A percentile compares a stretch with the other conserved stretches of the same genome.
These are phyloP conservation scores for Diarsia mendica DNA, from an alignment of 2,888 invertebrate genomes.

Conservation along the genomic window DNA sequence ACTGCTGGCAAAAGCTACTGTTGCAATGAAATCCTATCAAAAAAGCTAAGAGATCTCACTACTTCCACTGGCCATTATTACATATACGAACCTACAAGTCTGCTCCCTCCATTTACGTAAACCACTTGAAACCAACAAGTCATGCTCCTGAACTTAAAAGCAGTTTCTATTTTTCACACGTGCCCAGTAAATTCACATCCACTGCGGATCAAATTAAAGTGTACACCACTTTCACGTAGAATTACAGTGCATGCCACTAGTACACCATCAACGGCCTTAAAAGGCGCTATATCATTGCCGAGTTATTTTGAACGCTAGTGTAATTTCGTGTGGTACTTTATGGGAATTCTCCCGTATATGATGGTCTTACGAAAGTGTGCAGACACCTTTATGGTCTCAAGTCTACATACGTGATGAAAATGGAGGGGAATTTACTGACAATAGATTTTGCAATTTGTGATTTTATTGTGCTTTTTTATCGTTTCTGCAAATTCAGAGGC, in stretches of 20 bases:
- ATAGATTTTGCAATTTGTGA: constrained; percentile 17
- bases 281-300: constrained; percentile 71
- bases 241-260: constrained; percentile 67
- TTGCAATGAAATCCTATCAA: too few relatives aligned
- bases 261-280: constrained; percentile 62
- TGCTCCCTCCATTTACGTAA: constrained; percentile 22
- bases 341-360: constrained; percentile 66
- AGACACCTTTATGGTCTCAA: constrained; percentile 39
- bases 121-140: constrained; percentile 43
- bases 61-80: not conserved
- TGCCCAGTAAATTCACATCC: constrained; percentile 65
- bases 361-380: constrained; percentile 52
- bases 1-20: not conserved
- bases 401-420: constrained; percentile 38
- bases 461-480: not conserved
- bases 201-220: constrained; percentile 72
- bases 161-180: constrained; percentile 73
- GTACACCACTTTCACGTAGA: constrained; percentile 66
- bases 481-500: not conserved
- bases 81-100: not conserved
- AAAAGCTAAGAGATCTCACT: not conserved
- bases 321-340: constrained; percentile 69
- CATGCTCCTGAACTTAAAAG: constrained; percentile 56
- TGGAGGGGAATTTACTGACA: constrained; percentile 30
- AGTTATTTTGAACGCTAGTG: constrained; percentile 71